Evolutionary conservation across 2,113 vertebrate genomes (phyloP).

Genomic region (Mustelus asterias): DNA sequence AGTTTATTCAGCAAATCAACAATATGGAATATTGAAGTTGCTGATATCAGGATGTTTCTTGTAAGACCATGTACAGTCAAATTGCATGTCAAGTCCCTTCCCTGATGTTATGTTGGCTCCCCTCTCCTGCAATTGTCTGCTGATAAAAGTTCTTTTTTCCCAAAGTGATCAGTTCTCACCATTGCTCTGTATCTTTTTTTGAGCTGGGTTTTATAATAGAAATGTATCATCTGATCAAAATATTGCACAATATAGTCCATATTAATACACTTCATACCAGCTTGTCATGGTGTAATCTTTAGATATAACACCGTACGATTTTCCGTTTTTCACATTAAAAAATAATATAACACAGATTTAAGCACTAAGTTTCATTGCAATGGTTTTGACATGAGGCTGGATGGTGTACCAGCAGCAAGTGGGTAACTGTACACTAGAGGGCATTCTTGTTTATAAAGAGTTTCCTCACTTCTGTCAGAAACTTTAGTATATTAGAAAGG

Average conservation of each 20-base stretch:
- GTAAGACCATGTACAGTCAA: not conserved
- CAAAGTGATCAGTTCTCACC: not conserved
- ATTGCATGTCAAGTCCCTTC: not conserved
- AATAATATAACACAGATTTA: not conserved
- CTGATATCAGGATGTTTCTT: not conserved
- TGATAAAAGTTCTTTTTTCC: not conserved
- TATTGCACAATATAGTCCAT: not conserved
- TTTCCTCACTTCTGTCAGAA: not conserved
- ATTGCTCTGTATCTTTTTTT: not conserved
- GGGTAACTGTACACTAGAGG: not conserved
- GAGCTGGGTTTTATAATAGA: not conserved
- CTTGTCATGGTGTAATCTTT: not conserved
- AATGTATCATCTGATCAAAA: not conserved
- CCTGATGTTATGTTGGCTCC: not conserved
- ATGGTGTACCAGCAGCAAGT: not conserved
- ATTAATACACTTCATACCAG: not conserved
- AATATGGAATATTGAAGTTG: not conserved
- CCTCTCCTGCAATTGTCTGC: not conserved
- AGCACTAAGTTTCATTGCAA: not conserved
- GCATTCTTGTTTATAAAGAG: slow-evolving; percentile 3
- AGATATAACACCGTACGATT: not conserved
- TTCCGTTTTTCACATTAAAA: not conserved
- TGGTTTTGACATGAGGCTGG: not conserved
- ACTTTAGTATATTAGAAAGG: not conserved
- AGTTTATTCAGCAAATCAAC: not conserved